These are phyloP conservation scores for Embiotoca jacksoni DNA, from an alignment of 2,113 vertebrate species.

Conservation along the genomic window DNA sequence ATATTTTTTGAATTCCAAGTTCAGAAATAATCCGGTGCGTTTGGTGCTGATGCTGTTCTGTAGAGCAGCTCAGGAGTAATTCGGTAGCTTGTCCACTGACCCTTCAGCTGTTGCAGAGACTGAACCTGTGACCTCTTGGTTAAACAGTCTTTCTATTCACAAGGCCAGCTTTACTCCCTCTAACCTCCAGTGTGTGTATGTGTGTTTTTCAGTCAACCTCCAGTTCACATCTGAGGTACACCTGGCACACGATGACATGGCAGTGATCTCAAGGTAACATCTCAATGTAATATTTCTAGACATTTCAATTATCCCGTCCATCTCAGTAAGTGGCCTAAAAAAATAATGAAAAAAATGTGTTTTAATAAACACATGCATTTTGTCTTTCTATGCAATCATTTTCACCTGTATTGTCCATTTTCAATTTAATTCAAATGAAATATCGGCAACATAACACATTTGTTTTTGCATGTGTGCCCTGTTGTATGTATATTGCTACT, in stretches of 20 bases:
- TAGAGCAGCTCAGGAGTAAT: conserved; percentile 19
- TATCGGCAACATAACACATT: too few relatives aligned
- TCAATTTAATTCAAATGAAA: too few relatives aligned
- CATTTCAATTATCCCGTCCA: neutral
- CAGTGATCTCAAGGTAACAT: conserved; percentile 51
- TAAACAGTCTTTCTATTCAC: conserved; percentile 62
- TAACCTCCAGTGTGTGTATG: conserved; percentile 29
- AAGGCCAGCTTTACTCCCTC: conserved; percentile 23
- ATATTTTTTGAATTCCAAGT: neutral
- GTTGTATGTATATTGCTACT: too few relatives aligned
- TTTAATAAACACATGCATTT: too few relatives aligned
- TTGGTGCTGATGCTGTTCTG: neutral
- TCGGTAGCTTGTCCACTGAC: conserved; percentile 38
- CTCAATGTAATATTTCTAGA: conserved; percentile 17
- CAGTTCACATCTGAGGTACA: conserved; percentile 20
- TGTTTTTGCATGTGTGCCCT: too few relatives aligned
- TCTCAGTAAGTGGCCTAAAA: neutral
- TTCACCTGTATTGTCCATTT: too few relatives aligned
- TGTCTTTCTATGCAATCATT: too few relatives aligned
- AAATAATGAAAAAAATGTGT: too few relatives aligned
- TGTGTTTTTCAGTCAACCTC: conserved; percentile 48
- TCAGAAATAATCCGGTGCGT: neutral
- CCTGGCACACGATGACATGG: conserved; percentile 16
- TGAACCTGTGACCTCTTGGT: conserved; percentile 66
- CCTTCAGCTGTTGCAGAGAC: conserved; percentile 54